Evolutionary conservation across 2,797 vertebrate genomes (phyloP), one percentile per base, ranked within the genome.

Genomic region (Salmo trutta): DNA sequence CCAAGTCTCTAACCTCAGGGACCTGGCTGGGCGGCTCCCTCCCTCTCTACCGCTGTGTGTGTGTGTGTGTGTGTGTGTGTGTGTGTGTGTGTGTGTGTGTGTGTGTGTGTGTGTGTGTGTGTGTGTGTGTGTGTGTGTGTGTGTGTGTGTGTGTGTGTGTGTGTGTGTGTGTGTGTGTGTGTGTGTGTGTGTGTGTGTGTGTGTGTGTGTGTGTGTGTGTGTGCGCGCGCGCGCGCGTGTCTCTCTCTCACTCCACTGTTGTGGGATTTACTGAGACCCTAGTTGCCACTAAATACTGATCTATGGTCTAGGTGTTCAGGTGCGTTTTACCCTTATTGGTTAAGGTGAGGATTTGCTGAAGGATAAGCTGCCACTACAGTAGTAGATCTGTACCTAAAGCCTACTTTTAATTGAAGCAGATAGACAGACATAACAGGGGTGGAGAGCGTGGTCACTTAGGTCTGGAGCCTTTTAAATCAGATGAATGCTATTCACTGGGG

Each of bases 1-100:
- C 81, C 79, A 7, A 29, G 82, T 89, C 84, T 88, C 82, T 85
- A 89, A 88, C 88, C 84, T 90, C 84, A 87, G 36, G 36, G 21
- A n/a, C 69, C 36, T 15, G 36, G 15, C 27, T 12, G 41, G 41
- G 41, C 3, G 10, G 41, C 41, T 14, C 41, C 41, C 41, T 47
- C 2, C 41, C 41, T 47, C 19, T 7, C 54, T 59, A 17, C 54
- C 6, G 54, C 19, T 56, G 52, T 29, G 52, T 54, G 71, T 29
- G 24, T 15, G 51, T 33, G 5, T 33, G 33, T 33, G 33, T 33
- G 33, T 33, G 33, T 5, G 33, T 1, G 31, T 1, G 33, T 33
- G 33, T 33, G 33, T 33, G 33, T 33, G 56, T 33, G 27, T 64
- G 73, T 41, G 72, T 73, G 52, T 17, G 74, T 71, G 29, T 31